Evolutionary conservation across 64 coral and sea anemone genomes (phyloP), one percentile per base, ranked within the genome.

Genomic region (Stylophora pistillata): DNA sequence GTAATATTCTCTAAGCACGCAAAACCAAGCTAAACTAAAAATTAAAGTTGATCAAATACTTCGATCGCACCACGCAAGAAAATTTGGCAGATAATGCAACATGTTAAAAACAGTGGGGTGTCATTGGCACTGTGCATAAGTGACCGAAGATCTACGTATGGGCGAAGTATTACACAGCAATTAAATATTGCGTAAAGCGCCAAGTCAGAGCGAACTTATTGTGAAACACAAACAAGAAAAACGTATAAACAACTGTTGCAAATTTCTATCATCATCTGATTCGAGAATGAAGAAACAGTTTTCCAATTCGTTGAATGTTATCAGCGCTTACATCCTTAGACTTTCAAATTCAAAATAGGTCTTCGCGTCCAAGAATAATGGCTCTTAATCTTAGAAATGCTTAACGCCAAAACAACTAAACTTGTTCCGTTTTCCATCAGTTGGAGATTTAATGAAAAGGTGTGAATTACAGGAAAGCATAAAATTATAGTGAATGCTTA

Each of bases 271-370:
- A 27, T 59, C 57, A 6, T 63, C 21, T 55, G 47, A 47, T 21
- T 77, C 37, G 21, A 77, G 10, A 0, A 53, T 23, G 20, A 52
- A 53, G 10, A 78, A 56, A 53, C 26, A 56, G 4, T 56, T 56
- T 78, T 53, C 13, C 17, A 56, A 14, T 78, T 78, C 15, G 11
- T 56, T 78, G 75, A 78, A 56, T 78, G 75, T 56, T 78, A 78
- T 78, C 75, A 2, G 28, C 15, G 47, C 27, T 56, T 56, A 78
- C 56, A 78, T 79, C 16, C n/a, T 29, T 33, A 53, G 6, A 25
- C 26, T 81, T 81, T 32, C 57, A 4, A 31, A 30, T 65, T 82
- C 1, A 65, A 26, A 82, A 82, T 60, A 16, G 58, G 75, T 29
- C 15, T 78, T 78, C 18, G 56, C 23, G 15, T 53, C n/a, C 2